A percentile compares a stretch with the other conserved stretches of the same genome.
phyloP scores from a whole-genome alignment of 2,113 vertebrate genomes.

The Coptodon bakossiorum region DNA sequence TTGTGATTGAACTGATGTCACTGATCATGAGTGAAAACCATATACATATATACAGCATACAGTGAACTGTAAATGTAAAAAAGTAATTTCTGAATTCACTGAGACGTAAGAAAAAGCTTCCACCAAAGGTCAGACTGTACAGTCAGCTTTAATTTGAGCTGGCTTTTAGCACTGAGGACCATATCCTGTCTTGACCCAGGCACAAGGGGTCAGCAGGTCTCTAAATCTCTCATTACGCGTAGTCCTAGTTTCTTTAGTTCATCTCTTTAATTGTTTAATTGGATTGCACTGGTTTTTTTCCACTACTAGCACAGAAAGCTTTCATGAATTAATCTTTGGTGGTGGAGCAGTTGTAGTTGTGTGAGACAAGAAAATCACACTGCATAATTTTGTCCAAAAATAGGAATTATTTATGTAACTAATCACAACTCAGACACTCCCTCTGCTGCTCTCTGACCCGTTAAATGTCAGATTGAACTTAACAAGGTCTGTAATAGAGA shows the following conservation, averaged over 20 bases:
- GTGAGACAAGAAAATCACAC: background rate
- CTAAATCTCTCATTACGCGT: slow-evolving; percentile 25
- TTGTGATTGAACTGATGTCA: background rate
- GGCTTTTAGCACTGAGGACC: background rate
- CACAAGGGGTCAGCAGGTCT: slow-evolving; percentile 2
- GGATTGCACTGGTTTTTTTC: slow-evolving; percentile 42
- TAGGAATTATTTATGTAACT: background rate
- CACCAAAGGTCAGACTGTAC: background rate
- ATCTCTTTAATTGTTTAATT: slow-evolving; percentile 40
- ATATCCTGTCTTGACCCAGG: background rate
- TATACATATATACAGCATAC: background rate
- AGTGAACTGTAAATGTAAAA: background rate
- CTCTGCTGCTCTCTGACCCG: background rate
- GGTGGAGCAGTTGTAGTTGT: background rate
- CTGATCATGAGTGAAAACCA: background rate
- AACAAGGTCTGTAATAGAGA: background rate
- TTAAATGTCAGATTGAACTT: background rate
- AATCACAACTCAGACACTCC: background rate
- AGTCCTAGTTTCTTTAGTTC: slow-evolving; percentile 34
- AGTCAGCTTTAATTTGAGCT: background rate
- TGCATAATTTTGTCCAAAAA: background rate
- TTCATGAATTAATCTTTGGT: slow-evolving; percentile 1
- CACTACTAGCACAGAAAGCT: slow-evolving; percentile 9
- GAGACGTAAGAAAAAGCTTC: background rate
- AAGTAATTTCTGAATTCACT: background rate